phyloP scores from a whole-genome alignment of 2,113 vertebrate species.

The Cygnus atratus region DNA sequence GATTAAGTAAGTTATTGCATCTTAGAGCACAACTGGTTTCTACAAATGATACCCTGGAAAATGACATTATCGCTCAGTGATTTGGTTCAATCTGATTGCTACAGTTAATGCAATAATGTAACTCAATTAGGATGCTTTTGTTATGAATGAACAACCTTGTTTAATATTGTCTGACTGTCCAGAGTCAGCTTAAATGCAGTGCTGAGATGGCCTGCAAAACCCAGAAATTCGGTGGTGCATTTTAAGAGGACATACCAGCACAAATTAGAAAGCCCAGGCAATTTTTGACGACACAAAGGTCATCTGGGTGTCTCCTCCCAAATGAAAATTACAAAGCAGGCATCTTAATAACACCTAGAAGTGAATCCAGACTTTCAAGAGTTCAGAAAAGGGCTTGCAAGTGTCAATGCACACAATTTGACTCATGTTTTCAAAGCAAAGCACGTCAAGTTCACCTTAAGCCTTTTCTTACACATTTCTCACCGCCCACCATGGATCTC shows the following conservation, averaged over 20 bases:
- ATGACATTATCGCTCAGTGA: constrained; percentile 59
- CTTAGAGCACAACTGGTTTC: constrained; percentile 58
- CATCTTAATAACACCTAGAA: not conserved
- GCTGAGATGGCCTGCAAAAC: not conserved
- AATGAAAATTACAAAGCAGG: not conserved
- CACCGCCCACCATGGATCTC: not conserved
- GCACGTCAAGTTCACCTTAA: accelerated
- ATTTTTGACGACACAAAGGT: not conserved
- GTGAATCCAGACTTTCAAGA: not conserved
- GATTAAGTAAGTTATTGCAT: constrained; percentile 62
- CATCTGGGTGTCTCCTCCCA: not conserved
- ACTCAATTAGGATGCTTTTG: constrained; percentile 69
- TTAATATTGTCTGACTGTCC: constrained; percentile 56
- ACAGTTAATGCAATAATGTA: constrained; percentile 71
- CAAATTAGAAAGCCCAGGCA: not conserved
- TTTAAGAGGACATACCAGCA: not conserved
- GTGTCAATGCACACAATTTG: not conserved
- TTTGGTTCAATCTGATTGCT: constrained; percentile 71
- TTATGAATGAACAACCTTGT: constrained; percentile 68
- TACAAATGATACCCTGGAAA: constrained; percentile 66
- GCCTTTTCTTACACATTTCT: not conserved
- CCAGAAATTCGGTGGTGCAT: not conserved
- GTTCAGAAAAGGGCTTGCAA: not conserved
- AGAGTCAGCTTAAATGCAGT: constrained; percentile 20
- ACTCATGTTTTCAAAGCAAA: not conserved